Base-by-base conservation (phyloP, 2,797 vertebrate genomes). In the Hafferia zeledoni region DNA sequence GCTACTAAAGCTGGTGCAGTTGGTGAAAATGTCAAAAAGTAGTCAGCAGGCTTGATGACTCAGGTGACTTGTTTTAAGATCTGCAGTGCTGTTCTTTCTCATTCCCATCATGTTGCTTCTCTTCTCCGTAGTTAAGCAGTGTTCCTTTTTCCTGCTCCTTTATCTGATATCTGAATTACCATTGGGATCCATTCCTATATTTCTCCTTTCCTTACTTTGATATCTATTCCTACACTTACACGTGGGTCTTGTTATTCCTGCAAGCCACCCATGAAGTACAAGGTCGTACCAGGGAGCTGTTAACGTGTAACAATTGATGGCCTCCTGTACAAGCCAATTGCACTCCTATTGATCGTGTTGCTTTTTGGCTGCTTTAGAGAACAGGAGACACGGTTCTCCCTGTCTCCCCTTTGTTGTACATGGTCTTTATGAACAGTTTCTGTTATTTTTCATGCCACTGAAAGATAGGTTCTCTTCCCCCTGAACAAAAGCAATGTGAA, bases 281-380 rank as follows among this genome's bases (percentile, higher is more conserved):
- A 44, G 50, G 68, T 72, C 63, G 39, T 65, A 69, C n/a, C 50
- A 31, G 24, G 41, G 31, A 87, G 43, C 64, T 80, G 37, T 37
- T 78, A 81, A 31, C 0, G 0, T 5, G 27, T 49, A 46, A 50
- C 0, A 0, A 83, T 1, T 69, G 50, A 67, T 61, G 33, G 17
- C 33, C 67, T 79, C 31, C 59, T 55, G 23, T 84, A 46, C 0
- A 13, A 84, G 46, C 37, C n/a, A 39, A 12, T 55, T 65, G 53
- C 31, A 12, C 35, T 46, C 39, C 35, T 75, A 61, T 11, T 55
- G 84, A 89, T 87, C 5, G 25, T 64, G 89, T 65, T 82, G 37
- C 33, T 84, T 70, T 89, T 80, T 56, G 79, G 23, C 71, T 85
- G 55, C 60, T 89, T 57, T 80, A 53, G 25, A 78, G 46, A 74